Percentiles rank a stretch among this genome's conserved stretches.
phyloP scores from a whole-genome alignment of 2,797 vertebrate species.

The Galagoides demidoff region DNA sequence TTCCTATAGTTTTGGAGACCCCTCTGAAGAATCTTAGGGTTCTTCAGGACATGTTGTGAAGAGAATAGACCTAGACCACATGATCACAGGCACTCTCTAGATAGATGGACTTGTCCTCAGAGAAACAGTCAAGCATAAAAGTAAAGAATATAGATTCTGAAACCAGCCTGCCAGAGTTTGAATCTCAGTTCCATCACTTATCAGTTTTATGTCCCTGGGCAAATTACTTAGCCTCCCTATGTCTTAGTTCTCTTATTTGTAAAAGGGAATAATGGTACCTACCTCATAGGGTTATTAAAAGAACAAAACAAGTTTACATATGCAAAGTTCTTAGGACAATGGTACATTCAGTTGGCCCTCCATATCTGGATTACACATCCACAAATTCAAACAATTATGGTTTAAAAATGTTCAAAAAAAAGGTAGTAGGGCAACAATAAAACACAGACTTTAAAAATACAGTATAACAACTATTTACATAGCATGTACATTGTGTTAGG shows the following conservation, averaged over 20 bases:
- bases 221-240: background rate
- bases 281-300: background rate
- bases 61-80: background rate
- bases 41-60: background rate
- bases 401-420: background rate
- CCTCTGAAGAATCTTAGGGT: background rate
- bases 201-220: background rate
- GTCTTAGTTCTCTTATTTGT: background rate
- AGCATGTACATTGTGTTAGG: background rate
- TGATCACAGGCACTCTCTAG: background rate
- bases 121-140: background rate
- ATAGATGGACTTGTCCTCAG: rapidly evolving
- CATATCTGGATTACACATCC: background rate
- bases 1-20: background rate
- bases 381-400: background rate
- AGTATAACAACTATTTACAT: background rate
- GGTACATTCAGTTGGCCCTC: background rate
- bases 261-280: background rate
- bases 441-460: background rate
- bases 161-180: background rate
- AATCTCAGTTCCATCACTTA: background rate
- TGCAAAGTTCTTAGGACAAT: background rate
- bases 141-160: background rate
- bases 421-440: background rate
- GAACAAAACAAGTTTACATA: background rate